Evolutionary conservation across 2,888 invertebrate species (phyloP).

Genomic region (Andrena haemorrhoa): DNA sequence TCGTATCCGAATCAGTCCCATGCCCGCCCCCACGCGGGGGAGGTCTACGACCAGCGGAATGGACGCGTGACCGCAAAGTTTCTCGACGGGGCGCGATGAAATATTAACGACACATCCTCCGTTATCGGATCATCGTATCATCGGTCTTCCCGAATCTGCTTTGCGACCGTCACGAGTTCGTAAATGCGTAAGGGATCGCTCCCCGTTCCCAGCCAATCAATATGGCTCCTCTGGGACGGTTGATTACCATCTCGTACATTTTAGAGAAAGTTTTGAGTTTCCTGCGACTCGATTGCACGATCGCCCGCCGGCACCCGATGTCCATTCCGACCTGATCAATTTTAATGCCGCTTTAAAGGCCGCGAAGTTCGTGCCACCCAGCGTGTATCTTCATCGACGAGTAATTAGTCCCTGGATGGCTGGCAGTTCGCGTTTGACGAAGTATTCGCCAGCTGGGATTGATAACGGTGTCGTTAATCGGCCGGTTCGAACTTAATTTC

Average conservation of each 20-base stretch:
- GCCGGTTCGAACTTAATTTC: no score
- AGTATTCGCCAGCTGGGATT: no score
- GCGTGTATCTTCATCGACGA: conserved; percentile 12
- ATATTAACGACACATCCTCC: conserved; percentile 71
- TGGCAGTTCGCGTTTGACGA: no score
- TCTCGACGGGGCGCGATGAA: conserved; percentile 68
- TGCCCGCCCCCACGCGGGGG: not conserved
- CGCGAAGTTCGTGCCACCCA: not conserved
- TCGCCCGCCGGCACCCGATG: conserved; percentile 37
- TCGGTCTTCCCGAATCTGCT: conserved; percentile 53
- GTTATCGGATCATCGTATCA: conserved; percentile 56
- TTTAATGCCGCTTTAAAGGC: conserved; percentile 43
- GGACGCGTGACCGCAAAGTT: conserved; percentile 64
- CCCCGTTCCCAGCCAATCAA: conserved; percentile 50
- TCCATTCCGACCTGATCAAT: conserved; percentile 53
- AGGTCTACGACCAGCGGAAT: conserved; percentile 6
- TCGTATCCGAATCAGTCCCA: not conserved
- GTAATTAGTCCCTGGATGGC: not conserved
- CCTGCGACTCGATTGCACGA: conserved; percentile 41
- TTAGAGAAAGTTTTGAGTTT: conserved; percentile 60
- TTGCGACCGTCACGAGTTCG: conserved; percentile 56
- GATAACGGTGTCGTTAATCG: no score
- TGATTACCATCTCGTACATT: conserved; percentile 62
- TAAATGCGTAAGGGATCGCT: conserved; percentile 51
- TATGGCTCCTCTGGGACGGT: conserved; percentile 63